These are phyloP conservation scores for Cenopis cana DNA, from an alignment of 2,888 invertebrate genomes.

Conservation along the genomic window DNA sequence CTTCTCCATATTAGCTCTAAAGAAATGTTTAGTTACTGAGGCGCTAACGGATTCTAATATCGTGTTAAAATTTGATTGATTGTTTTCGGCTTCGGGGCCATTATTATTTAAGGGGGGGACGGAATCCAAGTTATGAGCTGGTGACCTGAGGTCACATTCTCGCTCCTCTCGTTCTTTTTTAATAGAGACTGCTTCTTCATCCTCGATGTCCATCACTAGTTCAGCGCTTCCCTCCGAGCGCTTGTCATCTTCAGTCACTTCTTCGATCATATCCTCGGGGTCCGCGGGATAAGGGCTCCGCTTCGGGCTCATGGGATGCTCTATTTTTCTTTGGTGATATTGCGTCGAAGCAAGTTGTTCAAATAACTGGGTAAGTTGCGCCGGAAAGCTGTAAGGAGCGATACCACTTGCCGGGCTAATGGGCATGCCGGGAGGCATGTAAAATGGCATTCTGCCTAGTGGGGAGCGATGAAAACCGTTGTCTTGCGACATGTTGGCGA, in stretches of 20 bases:
- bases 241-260: conserved; percentile 85
- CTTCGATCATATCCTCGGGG: conserved; percentile 86
- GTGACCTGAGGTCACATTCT: conserved; percentile 61
- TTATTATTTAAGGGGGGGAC: conserved; percentile 66
- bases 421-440: conserved; percentile 85
- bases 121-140: conserved; percentile 64
- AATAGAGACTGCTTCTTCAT: conserved; percentile 78
- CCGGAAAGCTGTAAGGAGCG: conserved; percentile 82
- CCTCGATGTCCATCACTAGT: conserved; percentile 89
- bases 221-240: conserved; percentile 84
- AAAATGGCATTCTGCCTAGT: conserved; percentile 85
- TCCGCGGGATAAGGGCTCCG: conserved; percentile 69
- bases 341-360: conserved; percentile 86
- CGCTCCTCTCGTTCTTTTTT: conserved; percentile 77
- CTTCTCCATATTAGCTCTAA: conserved; percentile 89
- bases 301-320: conserved; percentile 66
- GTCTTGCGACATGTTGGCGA: conserved; percentile 81
- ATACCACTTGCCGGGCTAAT: conserved; percentile 78
- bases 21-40: conserved; percentile 90
- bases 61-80: conserved; percentile 88
- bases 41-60: conserved; percentile 90
- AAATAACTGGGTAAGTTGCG: conserved; percentile 87
- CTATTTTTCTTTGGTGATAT: conserved; percentile 77
- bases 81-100: conserved; percentile 69
- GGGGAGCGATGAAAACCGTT: conserved; percentile 78